Conservation (phyloP, 2,797 vertebrate genomes). For the Adelosebastes latens region DNA sequence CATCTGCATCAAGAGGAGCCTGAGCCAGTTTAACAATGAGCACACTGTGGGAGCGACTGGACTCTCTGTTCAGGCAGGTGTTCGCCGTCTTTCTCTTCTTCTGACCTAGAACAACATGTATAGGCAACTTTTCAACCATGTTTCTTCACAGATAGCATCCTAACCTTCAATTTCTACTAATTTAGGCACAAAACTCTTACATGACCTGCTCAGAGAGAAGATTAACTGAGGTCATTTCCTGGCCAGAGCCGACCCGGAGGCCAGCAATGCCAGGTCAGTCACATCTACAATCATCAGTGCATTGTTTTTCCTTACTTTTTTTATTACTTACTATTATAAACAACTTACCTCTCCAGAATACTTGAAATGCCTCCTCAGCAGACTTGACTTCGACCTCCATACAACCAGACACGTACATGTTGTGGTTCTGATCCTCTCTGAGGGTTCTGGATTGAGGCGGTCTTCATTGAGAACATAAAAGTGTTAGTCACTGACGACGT, state of each 20-base stretch:
- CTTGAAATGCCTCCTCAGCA: constrained; percentile 95
- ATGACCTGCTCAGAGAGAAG: constrained; percentile 85
- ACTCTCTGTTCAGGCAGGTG: constrained; percentile 94
- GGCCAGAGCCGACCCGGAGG: constrained; percentile 75
- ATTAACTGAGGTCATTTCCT: constrained; percentile 80
- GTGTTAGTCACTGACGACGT: background rate
- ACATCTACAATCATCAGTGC: constrained; percentile 80
- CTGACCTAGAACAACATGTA: constrained; percentile 84
- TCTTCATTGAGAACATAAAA: constrained; percentile 74
- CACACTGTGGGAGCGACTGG: constrained; percentile 97
- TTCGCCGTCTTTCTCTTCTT: constrained; percentile 95
- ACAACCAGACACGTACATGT: constrained; percentile 96
- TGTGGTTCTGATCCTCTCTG: constrained; percentile 95
- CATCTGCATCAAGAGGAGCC: constrained; percentile 94
- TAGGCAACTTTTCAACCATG: background rate
- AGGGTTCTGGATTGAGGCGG: constrained; percentile 93
- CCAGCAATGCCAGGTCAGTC: constrained; percentile 82
- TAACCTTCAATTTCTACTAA: background rate
- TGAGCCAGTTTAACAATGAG: constrained; percentile 95
- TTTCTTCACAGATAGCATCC: background rate
- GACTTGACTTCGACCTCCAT: constrained; percentile 97
- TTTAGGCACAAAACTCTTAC: background rate
- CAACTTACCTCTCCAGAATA: constrained; percentile 94
- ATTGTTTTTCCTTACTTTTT: background rate
- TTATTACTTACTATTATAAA: too few relatives aligned